These are phyloP conservation scores for Mormyrus proboscirostris DNA, from an alignment of 2,797 vertebrate species.

Conservation along the genomic window DNA sequence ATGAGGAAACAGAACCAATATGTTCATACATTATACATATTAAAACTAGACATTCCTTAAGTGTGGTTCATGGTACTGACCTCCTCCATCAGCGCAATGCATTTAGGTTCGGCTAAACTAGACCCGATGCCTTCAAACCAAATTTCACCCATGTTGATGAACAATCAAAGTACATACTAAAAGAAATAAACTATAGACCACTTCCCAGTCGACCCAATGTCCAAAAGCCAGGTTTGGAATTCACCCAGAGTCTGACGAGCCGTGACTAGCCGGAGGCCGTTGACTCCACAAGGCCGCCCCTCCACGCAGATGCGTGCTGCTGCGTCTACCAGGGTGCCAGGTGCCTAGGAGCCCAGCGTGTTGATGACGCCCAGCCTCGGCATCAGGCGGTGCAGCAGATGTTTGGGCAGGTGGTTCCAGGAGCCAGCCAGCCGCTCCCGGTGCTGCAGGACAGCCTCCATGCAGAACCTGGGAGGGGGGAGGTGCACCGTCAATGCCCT, in stretches of 20 bases:
- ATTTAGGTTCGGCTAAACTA: background rate
- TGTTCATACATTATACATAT: conserved; percentile 39
- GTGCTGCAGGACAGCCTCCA: conserved; percentile 77
- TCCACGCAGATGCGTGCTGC: background rate
- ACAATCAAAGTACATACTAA: background rate
- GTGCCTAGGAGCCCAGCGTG: conserved; percentile 75
- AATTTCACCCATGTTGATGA: conserved; percentile 19
- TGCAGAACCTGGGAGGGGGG: conserved; percentile 66
- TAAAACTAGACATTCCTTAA: conserved; percentile 17
- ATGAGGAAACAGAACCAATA: too few species aligned
- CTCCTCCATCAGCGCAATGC: background rate
- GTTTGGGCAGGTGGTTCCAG: conserved; percentile 88
- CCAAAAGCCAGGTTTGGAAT: background rate
- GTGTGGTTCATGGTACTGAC: background rate
- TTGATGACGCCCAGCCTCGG: conserved; percentile 77
- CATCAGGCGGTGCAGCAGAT: conserved; percentile 78
- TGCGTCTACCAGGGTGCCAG: background rate
- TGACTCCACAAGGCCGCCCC: background rate
- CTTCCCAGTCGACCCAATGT: background rate
- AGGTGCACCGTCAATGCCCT: background rate
- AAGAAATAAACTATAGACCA: conserved; percentile 6
- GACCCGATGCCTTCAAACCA: background rate
- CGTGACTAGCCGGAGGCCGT: background rate
- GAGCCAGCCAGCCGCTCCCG: conserved; percentile 71
- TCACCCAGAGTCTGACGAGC: background rate